Conservation (phyloP, 2,888 invertebrate genomes). For the Mimachlamys varia region DNA sequence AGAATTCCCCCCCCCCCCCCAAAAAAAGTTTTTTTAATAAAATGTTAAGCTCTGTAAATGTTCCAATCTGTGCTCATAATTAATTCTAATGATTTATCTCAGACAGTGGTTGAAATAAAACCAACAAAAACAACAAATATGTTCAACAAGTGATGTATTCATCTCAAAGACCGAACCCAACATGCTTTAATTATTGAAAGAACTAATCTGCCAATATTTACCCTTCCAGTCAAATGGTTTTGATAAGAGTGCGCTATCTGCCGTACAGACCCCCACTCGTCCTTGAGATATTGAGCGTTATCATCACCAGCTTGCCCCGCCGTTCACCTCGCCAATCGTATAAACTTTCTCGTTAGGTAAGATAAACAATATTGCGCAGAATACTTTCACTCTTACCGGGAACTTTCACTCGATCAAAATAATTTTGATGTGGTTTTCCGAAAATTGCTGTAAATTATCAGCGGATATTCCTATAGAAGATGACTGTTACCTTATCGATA, state of each 20-base stretch:
- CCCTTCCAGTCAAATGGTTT: constrained; percentile 28
- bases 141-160: background rate
- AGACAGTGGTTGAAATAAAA: background rate
- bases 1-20: no score
- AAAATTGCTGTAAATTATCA: background rate
- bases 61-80: no score
- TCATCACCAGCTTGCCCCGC: background rate
- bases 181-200: constrained; percentile 22
- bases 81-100: background rate
- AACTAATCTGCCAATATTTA: background rate
- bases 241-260: background rate
- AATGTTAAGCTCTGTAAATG: no score
- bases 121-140: background rate
- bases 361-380: constrained; percentile 9
- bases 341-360: constrained; percentile 10
- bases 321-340: background rate
- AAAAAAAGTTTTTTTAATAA: no score
- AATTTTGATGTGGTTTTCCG: background rate
- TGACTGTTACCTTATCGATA: no score
- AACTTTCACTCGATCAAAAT: background rate
- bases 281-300: background rate
- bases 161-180: background rate
- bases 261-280: background rate
- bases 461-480: background rate
- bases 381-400: background rate